phyloP scores from a whole-genome alignment of 2,888 invertebrate species.

The Saturnia japonica region DNA sequence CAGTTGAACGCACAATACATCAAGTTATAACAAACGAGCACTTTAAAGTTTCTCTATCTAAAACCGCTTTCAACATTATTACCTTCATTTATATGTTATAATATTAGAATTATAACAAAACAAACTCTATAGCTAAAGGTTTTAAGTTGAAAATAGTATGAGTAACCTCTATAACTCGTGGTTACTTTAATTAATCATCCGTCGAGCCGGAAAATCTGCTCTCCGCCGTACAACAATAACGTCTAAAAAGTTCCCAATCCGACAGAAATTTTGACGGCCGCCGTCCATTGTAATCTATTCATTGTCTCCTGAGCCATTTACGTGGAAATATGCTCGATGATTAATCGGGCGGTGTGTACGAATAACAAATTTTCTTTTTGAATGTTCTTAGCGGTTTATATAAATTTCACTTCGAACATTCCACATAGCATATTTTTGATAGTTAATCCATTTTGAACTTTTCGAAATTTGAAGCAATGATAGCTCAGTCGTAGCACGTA shows the following conservation, averaged over 20 bases:
- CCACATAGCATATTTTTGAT: too few species aligned
- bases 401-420: too few species aligned
- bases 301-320: slow-evolving; percentile 21
- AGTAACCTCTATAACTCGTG: slow-evolving; percentile 29
- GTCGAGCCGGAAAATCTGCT: slow-evolving; percentile 71
- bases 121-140: slow-evolving; percentile 4
- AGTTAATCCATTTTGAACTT: too few species aligned
- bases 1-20: slow-evolving; percentile 17
- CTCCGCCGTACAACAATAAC: slow-evolving; percentile 61
- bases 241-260: slow-evolving; percentile 57
- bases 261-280: slow-evolving; percentile 47
- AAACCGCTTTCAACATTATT: slow-evolving; percentile 21
- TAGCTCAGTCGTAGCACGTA: neutral
- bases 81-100: slow-evolving; percentile 11
- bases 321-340: slow-evolving; percentile 19
- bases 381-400: neutral
- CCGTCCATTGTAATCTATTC: slow-evolving; percentile 37
- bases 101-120: slow-evolving; percentile 11
- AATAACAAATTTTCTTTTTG: neutral
- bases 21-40: slow-evolving; percentile 20
- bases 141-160: slow-evolving; percentile 26
- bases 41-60: slow-evolving; percentile 21
- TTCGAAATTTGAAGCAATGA: neutral
- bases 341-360: slow-evolving; percentile 19
- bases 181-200: slow-evolving; percentile 72